Conservation (phyloP, 2,113 vertebrate species). For the Microcebus jonahi region DNA sequence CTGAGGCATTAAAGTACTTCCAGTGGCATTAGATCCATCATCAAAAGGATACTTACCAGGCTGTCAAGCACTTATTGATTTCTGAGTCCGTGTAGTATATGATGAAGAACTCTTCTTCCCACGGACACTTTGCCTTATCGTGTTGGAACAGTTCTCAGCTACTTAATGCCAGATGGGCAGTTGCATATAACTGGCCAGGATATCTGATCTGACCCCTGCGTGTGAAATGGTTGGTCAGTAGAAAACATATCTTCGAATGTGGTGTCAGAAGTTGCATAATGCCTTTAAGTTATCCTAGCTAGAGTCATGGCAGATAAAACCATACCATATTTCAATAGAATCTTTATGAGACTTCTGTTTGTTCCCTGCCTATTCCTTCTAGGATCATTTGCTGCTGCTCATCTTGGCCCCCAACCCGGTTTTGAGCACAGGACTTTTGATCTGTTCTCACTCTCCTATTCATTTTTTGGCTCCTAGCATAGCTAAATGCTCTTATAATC, state of each 20-base stretch:
- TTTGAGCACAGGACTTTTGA: neutral
- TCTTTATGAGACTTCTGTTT: neutral
- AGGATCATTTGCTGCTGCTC: neutral
- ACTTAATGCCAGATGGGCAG: neutral
- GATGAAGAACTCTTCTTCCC: slow-evolving; percentile 57
- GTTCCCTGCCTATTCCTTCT: neutral
- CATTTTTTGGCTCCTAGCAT: slow-evolving; percentile 26
- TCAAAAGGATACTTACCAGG: slow-evolving; percentile 38
- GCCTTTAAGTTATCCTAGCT: neutral
- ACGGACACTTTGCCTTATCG: neutral
- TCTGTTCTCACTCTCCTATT: neutral
- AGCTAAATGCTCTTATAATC: neutral
- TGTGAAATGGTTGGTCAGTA: slow-evolving; percentile 36
- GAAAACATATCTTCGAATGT: slow-evolving; percentile 23
- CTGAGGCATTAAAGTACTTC: slow-evolving; percentile 53
- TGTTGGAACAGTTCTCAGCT: neutral
- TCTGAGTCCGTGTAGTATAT: neutral
- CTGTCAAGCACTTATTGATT: slow-evolving; percentile 60
- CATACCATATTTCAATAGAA: neutral
- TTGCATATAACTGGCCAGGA: neutral
- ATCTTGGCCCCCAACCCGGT: neutral
- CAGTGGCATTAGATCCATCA: slow-evolving; percentile 33
- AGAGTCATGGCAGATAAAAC: neutral
- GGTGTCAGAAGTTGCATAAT: neutral
- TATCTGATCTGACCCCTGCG: neutral